Evolutionary conservation across 2,113 vertebrate species (phyloP).

Genomic region (Serranochromis macrocephalus): DNA sequence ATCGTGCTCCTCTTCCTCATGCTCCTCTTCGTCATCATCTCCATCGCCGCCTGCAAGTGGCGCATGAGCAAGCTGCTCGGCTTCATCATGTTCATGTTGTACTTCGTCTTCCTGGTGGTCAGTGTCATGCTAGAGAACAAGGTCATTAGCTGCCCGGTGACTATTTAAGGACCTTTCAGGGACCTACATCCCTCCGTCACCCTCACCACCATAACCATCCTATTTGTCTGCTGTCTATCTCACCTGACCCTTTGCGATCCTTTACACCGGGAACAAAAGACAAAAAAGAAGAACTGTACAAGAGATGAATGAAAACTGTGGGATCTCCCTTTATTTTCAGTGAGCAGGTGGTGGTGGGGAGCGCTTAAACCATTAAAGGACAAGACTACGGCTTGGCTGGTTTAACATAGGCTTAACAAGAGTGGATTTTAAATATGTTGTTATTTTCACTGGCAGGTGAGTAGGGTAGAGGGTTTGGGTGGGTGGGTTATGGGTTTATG

Average conservation of each 20-base stretch:
- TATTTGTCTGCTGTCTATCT: slow-evolving; percentile 14
- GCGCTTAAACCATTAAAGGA: not conserved
- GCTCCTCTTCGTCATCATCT: slow-evolving; percentile 92
- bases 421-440: slow-evolving; percentile 29
- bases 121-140: slow-evolving; percentile 92
- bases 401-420: not conserved
- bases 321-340: not conserved
- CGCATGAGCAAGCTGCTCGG: slow-evolving; percentile 93
- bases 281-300: not conserved
- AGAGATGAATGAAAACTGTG: not conserved
- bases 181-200: not conserved
- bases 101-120: slow-evolving; percentile 88
- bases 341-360: not conserved
- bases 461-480: not conserved
- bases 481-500: not conserved
- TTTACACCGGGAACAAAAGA: slow-evolving; percentile 4
- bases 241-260: slow-evolving; percentile 7
- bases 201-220: not conserved
- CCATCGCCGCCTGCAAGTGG: slow-evolving; percentile 94
- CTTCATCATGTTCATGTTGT: slow-evolving; percentile 91
- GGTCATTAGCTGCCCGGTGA: slow-evolving; percentile 82
- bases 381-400: slow-evolving; percentile 14
- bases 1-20: slow-evolving; percentile 97
- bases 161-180: slow-evolving; percentile 70
- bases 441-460: slow-evolving; percentile 18